Conservation (phyloP, 2,797 vertebrate species). For the Coendou prehensilis region DNA sequence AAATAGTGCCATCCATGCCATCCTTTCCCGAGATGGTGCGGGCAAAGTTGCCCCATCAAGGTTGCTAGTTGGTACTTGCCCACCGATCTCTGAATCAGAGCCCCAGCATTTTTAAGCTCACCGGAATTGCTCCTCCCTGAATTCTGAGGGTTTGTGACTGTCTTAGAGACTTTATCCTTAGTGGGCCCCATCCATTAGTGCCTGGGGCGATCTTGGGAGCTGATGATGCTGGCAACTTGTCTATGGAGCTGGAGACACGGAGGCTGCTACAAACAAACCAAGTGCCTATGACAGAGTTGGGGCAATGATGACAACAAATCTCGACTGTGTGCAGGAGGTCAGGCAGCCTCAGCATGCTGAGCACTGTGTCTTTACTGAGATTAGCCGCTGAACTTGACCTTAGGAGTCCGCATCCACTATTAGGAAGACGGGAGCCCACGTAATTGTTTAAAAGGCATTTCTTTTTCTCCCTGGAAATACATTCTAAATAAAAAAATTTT, state of each 20-base stretch:
- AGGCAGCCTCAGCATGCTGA: too few relatives aligned
- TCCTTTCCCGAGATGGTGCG: not conserved
- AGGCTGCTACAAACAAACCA: not conserved
- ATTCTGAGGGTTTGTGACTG: not conserved
- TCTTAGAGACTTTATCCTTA: not conserved
- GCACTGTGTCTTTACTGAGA: not conserved
- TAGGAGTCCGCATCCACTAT: not conserved
- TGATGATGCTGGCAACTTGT: too few relatives aligned
- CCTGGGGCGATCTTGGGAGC: not conserved
- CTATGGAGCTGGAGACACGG: not conserved
- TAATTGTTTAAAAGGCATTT: not conserved
- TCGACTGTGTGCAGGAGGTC: not conserved
- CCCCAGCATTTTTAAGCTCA: not conserved
- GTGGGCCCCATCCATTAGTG: not conserved
- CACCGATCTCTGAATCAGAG: not conserved
- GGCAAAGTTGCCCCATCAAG: not conserved
- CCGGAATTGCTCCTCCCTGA: not conserved
- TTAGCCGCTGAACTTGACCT: not conserved
- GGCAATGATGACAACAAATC: not conserved
- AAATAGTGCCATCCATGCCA: too few relatives aligned
- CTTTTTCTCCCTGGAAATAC: not conserved
- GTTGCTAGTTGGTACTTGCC: not conserved
- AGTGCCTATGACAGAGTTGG: fast-evolving
- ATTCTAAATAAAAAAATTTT: not conserved
- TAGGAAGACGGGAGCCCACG: not conserved